phyloP scores from a whole-genome alignment of 53 echinoderm and acorn worm species.

The Apostichopus leukothele region DNA sequence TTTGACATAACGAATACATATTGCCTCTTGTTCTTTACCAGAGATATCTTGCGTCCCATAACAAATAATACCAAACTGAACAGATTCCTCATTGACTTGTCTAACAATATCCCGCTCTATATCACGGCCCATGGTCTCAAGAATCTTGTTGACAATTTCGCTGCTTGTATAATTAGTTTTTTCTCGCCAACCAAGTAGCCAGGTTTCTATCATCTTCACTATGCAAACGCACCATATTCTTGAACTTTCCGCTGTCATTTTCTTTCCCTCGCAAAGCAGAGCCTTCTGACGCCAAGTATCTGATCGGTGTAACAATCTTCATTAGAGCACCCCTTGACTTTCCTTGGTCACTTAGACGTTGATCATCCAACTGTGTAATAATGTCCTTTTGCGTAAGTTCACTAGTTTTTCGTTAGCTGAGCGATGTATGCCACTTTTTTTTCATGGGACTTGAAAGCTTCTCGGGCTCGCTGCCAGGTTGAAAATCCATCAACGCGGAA shows the following conservation, averaged over 20 bases:
- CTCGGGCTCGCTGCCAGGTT: neutral
- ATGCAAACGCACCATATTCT: neutral
- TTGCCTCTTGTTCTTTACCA: constrained; percentile 18
- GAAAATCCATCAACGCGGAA: neutral
- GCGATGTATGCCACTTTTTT: too few species aligned
- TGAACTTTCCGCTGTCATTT: too few species aligned
- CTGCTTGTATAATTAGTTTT: constrained; percentile 11
- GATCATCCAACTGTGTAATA: constrained; percentile 15
- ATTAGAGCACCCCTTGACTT: neutral
- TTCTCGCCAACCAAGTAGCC: constrained; percentile 4
- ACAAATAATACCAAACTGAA: constrained; percentile 38
- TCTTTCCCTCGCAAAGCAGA: too few species aligned
- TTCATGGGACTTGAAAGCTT: neutral
- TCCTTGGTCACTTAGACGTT: neutral
- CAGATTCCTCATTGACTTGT: constrained; percentile 2
- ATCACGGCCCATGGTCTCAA: neutral
- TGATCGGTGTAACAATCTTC: neutral
- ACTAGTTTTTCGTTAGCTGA: too few species aligned
- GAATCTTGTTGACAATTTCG: constrained; percentile 20
- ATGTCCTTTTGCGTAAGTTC: neutral
- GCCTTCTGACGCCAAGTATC: too few species aligned
- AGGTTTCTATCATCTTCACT: constrained; percentile 22
- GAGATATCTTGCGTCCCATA: constrained; percentile 29
- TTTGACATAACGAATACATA: constrained; percentile 27
- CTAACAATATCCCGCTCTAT: too few species aligned